Evolutionary conservation across 2,113 vertebrate genomes (phyloP).

Genomic region (Trachemys scripta): DNA sequence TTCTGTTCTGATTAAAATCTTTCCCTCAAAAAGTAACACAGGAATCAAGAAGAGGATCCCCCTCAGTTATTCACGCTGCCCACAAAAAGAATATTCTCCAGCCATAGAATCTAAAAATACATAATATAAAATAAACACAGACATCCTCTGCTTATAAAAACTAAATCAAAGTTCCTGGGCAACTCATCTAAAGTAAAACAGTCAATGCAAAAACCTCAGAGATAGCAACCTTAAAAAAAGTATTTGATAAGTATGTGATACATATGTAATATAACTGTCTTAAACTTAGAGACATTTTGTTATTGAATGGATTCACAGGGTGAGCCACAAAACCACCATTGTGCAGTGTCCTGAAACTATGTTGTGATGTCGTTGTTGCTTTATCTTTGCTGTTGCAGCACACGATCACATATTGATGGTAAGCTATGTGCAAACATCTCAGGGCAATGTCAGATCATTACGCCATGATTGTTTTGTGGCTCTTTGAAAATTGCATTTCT

Average conservation of each 20-base stretch:
- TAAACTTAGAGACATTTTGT: constrained; percentile 35
- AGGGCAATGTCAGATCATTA: background rate
- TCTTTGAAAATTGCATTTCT: constrained; percentile 9
- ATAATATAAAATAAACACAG: constrained; percentile 40
- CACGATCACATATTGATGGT: fast-evolving
- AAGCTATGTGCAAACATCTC: background rate
- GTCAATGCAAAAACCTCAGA: background rate
- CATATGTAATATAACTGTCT: background rate
- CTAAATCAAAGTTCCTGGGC: background rate
- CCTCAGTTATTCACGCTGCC: background rate
- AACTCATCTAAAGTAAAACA: constrained; percentile 37
- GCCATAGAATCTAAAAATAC: background rate
- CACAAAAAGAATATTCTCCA: background rate
- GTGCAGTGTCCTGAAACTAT: background rate
- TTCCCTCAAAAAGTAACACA: background rate
- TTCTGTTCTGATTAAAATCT: constrained; percentile 6
- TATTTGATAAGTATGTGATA: background rate
- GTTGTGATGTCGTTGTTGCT: background rate
- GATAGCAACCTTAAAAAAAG: background rate
- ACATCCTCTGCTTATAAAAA: constrained; percentile 51
- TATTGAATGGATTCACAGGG: background rate
- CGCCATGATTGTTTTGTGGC: background rate
- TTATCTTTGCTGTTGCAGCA: background rate
- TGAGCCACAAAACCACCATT: background rate
- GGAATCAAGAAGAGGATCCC: background rate